phyloP scores from a whole-genome alignment of 2,888 invertebrate species.

The Cheilosia soror region DNA sequence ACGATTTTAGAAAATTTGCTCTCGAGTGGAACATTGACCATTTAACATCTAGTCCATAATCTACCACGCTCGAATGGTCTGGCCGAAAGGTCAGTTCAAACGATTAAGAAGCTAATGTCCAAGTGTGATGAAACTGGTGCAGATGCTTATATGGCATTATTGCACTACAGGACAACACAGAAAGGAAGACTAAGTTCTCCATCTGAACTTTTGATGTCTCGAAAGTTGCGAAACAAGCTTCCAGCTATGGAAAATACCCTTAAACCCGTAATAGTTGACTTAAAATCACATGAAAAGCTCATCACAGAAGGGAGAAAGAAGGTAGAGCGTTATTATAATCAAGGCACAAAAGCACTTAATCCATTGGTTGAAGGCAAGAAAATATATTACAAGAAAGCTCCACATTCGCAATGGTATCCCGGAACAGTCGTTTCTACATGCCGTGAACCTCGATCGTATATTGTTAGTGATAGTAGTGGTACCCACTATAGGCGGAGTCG shows the following conservation, averaged over 20 bases:
- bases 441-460: no score
- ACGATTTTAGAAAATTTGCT: slow-evolving; percentile 35
- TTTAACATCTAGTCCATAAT: slow-evolving; percentile 62
- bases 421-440: no score
- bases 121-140: slow-evolving; percentile 26
- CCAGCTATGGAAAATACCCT: neutral
- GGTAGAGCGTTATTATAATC: neutral
- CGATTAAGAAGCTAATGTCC: slow-evolving; percentile 46
- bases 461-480: no score
- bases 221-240: slow-evolving; percentile 45
- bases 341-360: neutral
- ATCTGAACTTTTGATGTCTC: slow-evolving; percentile 56
- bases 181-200: slow-evolving; percentile 26
- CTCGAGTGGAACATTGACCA: slow-evolving; percentile 59
- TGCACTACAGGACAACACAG: slow-evolving; percentile 34
- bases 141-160: slow-evolving; percentile 29
- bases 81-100: slow-evolving; percentile 61
- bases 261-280: neutral
- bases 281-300: no score
- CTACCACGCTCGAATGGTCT: slow-evolving; percentile 67
- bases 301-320: neutral
- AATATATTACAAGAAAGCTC: no score
- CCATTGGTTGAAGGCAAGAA: no score
- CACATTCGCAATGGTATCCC: no score
- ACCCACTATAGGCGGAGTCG: no score